phyloP scores from a whole-genome alignment of 1,140 invertebrate genomes.

The Drosophila sturtevanti region DNA sequence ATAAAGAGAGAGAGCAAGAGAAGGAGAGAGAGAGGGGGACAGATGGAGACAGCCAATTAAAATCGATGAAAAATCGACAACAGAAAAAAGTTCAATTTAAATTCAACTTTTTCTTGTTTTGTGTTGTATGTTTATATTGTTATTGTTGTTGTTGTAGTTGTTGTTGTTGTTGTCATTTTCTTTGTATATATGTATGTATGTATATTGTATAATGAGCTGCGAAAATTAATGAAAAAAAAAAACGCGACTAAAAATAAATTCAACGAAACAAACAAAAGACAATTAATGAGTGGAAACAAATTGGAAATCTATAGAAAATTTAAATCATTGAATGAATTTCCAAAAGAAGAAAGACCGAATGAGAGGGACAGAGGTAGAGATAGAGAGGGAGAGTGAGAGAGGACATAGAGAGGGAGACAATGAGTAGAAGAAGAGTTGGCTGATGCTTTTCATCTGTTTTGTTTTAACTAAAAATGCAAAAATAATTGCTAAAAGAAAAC shows the following conservation, averaged over 20 bases:
- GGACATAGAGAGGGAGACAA: neutral
- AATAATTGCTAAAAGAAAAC: conserved; percentile 62
- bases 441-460: neutral
- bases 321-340: conserved; percentile 2
- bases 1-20: neutral
- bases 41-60: conserved; percentile 30
- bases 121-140: neutral
- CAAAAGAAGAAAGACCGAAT: neutral
- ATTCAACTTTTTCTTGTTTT: conserved; percentile 18
- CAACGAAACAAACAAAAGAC: conserved; percentile 54
- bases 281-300: conserved; percentile 56
- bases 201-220: conserved; percentile 63
- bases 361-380: neutral
- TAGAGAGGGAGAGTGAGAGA: neutral
- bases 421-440: neutral
- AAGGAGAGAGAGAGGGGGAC: neutral
- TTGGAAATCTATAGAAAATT: conserved; percentile 37
- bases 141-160: neutral
- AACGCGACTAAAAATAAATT: conserved; percentile 49
- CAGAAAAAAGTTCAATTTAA: conserved; percentile 30
- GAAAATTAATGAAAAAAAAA: conserved; percentile 59
- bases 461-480: conserved; percentile 52
- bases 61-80: conserved; percentile 54
- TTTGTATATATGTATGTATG: no score
- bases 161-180: neutral